These are phyloP conservation scores for Nemotelus pantherinus DNA, from an alignment of 2,888 invertebrate genomes.

Conservation along the genomic window DNA sequence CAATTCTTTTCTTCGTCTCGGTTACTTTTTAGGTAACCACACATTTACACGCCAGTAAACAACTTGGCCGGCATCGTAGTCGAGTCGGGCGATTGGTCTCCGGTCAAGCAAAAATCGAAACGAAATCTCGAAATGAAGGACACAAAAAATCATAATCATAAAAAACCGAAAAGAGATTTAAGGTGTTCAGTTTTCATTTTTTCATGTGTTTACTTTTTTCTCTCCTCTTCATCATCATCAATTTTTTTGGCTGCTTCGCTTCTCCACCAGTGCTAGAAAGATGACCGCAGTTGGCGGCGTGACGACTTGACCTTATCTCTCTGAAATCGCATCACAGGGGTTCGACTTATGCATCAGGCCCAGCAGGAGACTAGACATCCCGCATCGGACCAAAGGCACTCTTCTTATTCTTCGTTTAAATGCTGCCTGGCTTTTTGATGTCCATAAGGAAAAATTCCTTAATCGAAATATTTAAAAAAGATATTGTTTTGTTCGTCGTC, in stretches of 20 bases:
- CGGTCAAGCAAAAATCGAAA: slow-evolving; percentile 37
- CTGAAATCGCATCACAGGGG: slow-evolving; percentile 53
- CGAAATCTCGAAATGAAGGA: slow-evolving; percentile 15
- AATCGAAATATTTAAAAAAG: slow-evolving; percentile 40
- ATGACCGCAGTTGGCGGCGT: slow-evolving; percentile 53
- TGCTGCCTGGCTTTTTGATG: slow-evolving; percentile 42
- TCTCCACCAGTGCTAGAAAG: slow-evolving; percentile 40
- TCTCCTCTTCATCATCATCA: slow-evolving; percentile 35
- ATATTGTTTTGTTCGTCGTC: slow-evolving; percentile 33
- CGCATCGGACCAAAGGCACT: slow-evolving; percentile 45
- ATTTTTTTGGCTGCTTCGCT: slow-evolving; percentile 17
- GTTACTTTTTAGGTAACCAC: slow-evolving; percentile 39
- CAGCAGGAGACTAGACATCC: slow-evolving; percentile 51
- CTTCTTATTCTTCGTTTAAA: slow-evolving; percentile 27
- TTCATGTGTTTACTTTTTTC: background rate
- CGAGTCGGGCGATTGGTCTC: background rate
- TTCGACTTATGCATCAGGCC: slow-evolving; percentile 53
- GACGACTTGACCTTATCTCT: slow-evolving; percentile 55
- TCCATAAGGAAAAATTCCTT: slow-evolving; percentile 38
- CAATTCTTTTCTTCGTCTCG: background rate
- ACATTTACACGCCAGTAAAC: slow-evolving; percentile 48
- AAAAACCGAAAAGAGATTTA: slow-evolving; percentile 37
- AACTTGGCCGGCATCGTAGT: background rate
- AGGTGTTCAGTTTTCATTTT: slow-evolving; percentile 12
- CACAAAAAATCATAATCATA: slow-evolving; percentile 37